Percentiles rank a stretch among this genome's conserved stretches.
Conservation (phyloP, 2,888 invertebrate species). For the Cistogaster globosa region DNA sequence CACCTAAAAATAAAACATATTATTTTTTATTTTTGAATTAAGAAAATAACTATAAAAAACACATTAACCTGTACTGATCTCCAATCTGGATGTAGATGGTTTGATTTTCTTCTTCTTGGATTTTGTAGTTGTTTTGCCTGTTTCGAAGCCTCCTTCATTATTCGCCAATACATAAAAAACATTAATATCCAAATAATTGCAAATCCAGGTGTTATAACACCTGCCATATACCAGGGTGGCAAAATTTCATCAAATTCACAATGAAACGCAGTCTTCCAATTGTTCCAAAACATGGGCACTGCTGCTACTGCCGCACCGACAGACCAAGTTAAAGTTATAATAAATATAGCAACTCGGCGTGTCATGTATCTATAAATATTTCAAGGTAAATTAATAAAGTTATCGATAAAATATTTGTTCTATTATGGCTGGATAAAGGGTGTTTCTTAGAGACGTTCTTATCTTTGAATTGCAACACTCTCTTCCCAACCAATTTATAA, state of each 20-base stretch:
- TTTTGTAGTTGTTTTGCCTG: conserved; percentile 88
- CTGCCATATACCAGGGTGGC: conserved; percentile 83
- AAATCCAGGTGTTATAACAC: conserved; percentile 88
- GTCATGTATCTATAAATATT: conserved; percentile 85
- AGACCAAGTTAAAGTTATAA: conserved; percentile 88
- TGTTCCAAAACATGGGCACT: conserved; percentile 91
- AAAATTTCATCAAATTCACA: conserved; percentile 89
- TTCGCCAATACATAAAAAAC: conserved; percentile 89
- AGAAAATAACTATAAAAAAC: no score
- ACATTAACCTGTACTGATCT: conserved; percentile 88
- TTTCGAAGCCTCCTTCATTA: conserved; percentile 90
- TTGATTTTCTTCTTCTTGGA: conserved; percentile 81
- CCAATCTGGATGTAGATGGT: conserved; percentile 85
- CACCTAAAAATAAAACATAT: conserved; percentile 84
- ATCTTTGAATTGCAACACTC: no score
- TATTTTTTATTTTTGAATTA: neutral
- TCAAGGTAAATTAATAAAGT: neutral
- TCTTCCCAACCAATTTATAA: no score
- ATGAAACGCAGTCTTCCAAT: conserved; percentile 85
- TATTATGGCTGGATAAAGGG: no score
- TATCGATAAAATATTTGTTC: neutral
- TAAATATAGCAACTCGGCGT: conserved; percentile 86
- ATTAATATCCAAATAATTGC: conserved; percentile 89
- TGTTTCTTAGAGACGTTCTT: no score
- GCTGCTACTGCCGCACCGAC: conserved; percentile 87